Conservation (phyloP, 2,113 vertebrate species). For the Saguinus imperator region DNA sequence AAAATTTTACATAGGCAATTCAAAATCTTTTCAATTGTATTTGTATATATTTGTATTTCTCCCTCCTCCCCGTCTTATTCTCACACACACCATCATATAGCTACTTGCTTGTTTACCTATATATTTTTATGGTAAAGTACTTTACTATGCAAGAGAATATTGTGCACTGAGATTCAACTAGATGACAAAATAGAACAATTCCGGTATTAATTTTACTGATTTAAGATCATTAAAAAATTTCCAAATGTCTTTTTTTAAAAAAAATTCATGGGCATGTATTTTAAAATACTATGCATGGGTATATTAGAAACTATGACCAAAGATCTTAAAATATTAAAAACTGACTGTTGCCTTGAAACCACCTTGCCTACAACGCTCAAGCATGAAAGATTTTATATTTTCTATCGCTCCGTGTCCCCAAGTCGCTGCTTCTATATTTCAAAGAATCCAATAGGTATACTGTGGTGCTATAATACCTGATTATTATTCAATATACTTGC, state of each 20-base stretch:
- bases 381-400: slow-evolving; percentile 34
- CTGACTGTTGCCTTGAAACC: not conserved
- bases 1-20: not conserved
- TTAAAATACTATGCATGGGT: not conserved
- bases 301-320: not conserved
- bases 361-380: not conserved
- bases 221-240: not conserved
- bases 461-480: not conserved
- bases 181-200: not conserved
- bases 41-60: not conserved
- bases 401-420: slow-evolving; percentile 42
- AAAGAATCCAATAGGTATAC: not conserved
- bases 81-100: not conserved
- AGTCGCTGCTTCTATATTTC: not conserved
- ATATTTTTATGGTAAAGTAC: not conserved
- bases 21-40: not conserved
- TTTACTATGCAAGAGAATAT: not conserved
- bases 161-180: not conserved
- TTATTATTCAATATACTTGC: not conserved
- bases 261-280: too few relatives aligned
- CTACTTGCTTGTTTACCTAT: not conserved
- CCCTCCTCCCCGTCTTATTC: not conserved
- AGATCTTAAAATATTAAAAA: slow-evolving; percentile 8
- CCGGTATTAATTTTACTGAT: not conserved
- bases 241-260: not conserved